Evolutionary conservation across 30 jellyfish, hydroid and myxozoan species (phyloP), one percentile per base, ranked within the genome.

Genomic region (Nemopilema nomurai): DNA sequence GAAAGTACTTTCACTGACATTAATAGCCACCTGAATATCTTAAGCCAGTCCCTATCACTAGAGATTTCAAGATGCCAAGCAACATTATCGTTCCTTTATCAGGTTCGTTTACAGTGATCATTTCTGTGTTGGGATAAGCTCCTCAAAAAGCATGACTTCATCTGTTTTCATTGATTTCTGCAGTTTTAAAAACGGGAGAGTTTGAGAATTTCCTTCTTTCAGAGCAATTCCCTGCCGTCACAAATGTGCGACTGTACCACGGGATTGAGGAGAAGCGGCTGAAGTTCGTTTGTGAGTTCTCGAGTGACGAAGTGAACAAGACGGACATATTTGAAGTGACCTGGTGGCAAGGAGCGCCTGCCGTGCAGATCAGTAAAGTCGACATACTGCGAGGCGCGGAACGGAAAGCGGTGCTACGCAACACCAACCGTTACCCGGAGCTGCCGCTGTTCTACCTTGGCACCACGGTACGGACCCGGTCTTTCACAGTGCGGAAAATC

Each of bases 241-340:
- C 89, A n/a, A 80, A 80, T 57, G 81, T 80, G 24, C 67, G 89
- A 31, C 16, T 80, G 72, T 67, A 49, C 31, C 89, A 80, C 25
- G 98, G 91, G 0, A 90, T 92, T 1, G 67, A 74, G 31, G 83
- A 87, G 21, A 92, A 82, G 50, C 90, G 96, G 27, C 74, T 92
- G 32, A 81, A 84, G 70, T 81, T 92, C 25, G 77, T 67, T 7
- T 92, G 98, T 49, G 92, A 86, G 51, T 87, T 92, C 49, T 65
- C 89, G 50, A 84, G 92, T 51, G 80, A 75, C 18, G 94, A 91
- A 30, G 81, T n/a, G 0, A 77, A 79, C 28, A 62, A 49, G 26
- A 72, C 81, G 25, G 95, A 73, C 26, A 68, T 84, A 26, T 85
- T 87, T 75, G 92, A 78, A 32, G 91, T 87, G 28, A 71, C 88